These are phyloP conservation scores for Carcinoscorpius rotundicauda DNA, from an alignment of 1,140 invertebrate species.

Conservation along the genomic window DNA sequence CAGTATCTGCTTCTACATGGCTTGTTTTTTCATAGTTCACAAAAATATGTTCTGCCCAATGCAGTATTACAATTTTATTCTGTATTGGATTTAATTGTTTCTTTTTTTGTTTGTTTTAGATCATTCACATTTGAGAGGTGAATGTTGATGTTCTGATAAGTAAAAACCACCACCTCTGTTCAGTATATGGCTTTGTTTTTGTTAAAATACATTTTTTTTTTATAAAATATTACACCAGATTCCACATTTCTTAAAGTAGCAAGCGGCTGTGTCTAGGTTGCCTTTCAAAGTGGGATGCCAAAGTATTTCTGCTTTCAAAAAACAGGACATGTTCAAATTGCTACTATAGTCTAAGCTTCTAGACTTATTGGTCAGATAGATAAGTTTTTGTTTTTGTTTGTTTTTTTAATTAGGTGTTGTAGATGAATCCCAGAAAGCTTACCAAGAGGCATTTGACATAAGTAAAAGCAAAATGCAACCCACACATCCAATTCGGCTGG, in stretches of 20 bases:
- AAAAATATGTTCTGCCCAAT: too few relatives aligned
- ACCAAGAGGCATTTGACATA: conserved; percentile 97
- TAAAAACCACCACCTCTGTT: too few relatives aligned
- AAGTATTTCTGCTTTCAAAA: not conserved
- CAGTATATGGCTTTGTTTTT: not conserved
- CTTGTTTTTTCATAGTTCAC: too few relatives aligned
- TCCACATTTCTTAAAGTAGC: too few relatives aligned
- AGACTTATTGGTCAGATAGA: conserved; percentile 81
- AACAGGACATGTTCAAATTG: not conserved
- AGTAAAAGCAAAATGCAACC: conserved; percentile 97
- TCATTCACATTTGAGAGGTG: too few relatives aligned
- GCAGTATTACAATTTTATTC: too few relatives aligned
- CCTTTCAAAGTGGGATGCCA: not conserved
- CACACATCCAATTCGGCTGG: conserved; percentile 95
- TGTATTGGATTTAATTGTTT: too few relatives aligned
- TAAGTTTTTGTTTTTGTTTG: conserved; percentile 32
- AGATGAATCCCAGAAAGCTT: conserved; percentile 96
- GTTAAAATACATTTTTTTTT: not conserved
- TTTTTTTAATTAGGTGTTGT: conserved; percentile 58
- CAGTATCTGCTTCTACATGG: too few relatives aligned
- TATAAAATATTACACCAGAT: too few relatives aligned
- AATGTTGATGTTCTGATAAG: too few relatives aligned
- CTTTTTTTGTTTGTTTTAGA: too few relatives aligned
- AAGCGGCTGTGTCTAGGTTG: too few relatives aligned
- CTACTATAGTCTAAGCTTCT: not conserved